phyloP scores from a whole-genome alignment of 2,888 invertebrate genomes.

The Agriotes lineatus region DNA sequence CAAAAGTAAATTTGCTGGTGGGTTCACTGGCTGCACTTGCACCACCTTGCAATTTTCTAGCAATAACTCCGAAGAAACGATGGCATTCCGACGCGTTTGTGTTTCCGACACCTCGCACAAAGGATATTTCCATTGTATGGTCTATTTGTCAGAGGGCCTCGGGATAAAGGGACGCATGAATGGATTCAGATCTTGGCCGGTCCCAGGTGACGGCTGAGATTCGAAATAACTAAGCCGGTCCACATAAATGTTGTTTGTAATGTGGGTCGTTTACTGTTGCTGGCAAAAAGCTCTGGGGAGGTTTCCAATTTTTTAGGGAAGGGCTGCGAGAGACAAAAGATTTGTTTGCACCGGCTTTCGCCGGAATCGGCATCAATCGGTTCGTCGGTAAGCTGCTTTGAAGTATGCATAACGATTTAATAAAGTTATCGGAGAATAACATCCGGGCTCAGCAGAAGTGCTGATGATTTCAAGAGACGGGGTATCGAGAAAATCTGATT shows the following conservation, averaged over 20 bases:
- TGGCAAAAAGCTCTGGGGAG: no score
- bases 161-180: constrained; percentile 54
- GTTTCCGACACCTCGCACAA: constrained; percentile 58
- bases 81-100: constrained; percentile 53
- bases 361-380: no score
- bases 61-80: constrained; percentile 52
- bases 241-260: constrained; percentile 35
- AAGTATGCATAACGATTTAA: no score
- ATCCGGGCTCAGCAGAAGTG: no score
- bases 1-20: no score
- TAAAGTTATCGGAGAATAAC: no score
- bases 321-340: no score
- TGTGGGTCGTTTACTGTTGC: constrained; percentile 25
- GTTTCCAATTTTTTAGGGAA: no score
- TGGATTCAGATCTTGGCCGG: constrained; percentile 47
- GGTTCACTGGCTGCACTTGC: constrained; percentile 31
- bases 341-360: no score
- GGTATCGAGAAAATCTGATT: no score
- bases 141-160: constrained; percentile 58
- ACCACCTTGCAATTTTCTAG: constrained; percentile 51
- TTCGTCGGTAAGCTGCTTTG: no score
- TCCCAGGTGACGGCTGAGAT: constrained; percentile 56
- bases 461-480: no score
- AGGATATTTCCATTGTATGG: constrained; percentile 56
- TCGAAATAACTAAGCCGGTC: constrained; percentile 48